Percentiles rank a stretch among this genome's conserved stretches.
These are phyloP conservation scores for Ferrisia virgata DNA, from an alignment of 2,888 invertebrate genomes.

Conservation along the genomic window DNA sequence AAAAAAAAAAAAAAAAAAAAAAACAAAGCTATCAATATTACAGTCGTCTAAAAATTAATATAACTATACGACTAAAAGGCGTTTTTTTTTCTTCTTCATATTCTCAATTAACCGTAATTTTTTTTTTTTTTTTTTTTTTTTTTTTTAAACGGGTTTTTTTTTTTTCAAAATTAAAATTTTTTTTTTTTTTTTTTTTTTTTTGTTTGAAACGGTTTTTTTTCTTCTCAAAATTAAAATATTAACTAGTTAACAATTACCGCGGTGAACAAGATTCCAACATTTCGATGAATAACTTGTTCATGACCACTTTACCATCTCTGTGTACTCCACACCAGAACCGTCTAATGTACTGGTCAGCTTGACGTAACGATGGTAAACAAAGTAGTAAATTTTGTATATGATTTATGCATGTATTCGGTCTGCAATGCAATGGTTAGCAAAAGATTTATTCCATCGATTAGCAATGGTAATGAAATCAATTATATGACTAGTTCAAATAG, in stretches of 20 bases:
- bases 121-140: no score
- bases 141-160: not conserved
- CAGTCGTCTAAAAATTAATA: conserved; percentile 35
- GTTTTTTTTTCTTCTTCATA: not conserved
- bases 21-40: conserved; percentile 36
- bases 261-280: conserved; percentile 78
- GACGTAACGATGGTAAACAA: conserved; percentile 81
- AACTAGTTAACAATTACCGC: conserved; percentile 33
- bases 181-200: no score
- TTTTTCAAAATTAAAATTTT: not conserved
- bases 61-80: conserved; percentile 32
- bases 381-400: conserved; percentile 84
- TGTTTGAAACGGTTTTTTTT: not conserved
- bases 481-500: no score
- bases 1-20: conserved; percentile 34
- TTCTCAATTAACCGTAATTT: not conserved
- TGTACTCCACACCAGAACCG: conserved; percentile 87
- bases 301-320: conserved; percentile 81
- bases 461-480: no score
- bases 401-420: conserved; percentile 52
- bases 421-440: no score
- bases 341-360: conserved; percentile 83
- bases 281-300: conserved; percentile 95
- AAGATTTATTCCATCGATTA: no score
- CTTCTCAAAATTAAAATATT: not conserved